Evolutionary conservation across 2,113 vertebrate genomes (phyloP).

Genomic region (Hypomesus transpacificus): DNA sequence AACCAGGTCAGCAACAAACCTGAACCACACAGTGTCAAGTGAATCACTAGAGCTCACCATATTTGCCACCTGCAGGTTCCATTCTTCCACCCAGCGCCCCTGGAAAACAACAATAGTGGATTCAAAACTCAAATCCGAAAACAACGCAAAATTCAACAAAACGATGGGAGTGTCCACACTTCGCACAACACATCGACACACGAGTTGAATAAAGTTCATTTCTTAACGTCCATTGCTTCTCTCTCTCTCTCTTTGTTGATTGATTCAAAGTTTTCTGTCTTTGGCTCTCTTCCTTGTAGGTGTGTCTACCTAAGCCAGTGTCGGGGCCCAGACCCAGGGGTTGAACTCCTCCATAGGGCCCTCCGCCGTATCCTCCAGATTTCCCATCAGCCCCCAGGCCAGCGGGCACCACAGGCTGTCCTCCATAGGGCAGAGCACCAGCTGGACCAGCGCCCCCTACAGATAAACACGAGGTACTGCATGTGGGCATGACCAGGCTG

Average conservation of each 20-base stretch:
- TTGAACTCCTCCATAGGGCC: slow-evolving; percentile 29
- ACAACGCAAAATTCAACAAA: too few species aligned
- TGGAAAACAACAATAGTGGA: slow-evolving; percentile 30
- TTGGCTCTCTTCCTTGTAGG: not conserved
- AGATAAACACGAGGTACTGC: slow-evolving; percentile 28
- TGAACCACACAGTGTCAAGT: not conserved
- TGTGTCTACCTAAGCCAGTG: slow-evolving; percentile 34
- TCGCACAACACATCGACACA: too few species aligned
- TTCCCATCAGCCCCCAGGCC: slow-evolving; percentile 47
- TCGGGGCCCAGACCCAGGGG: slow-evolving; percentile 41
- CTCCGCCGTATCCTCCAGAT: slow-evolving; percentile 33
- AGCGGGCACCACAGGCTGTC: slow-evolving; percentile 51
- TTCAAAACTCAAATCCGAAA: not conserved
- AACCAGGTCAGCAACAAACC: not conserved
- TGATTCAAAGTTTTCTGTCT: too few species aligned
- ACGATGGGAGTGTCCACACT: too few species aligned
- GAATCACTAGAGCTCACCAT: slow-evolving; percentile 43
- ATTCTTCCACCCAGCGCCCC: slow-evolving; percentile 54
- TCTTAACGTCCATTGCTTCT: not conserved
- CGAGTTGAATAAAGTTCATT: too few species aligned
- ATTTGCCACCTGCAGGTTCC: slow-evolving; percentile 62
- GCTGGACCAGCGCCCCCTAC: slow-evolving; percentile 48
- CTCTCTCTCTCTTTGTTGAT: not conserved
- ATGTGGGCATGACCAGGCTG: not conserved
- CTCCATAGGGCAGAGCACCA: slow-evolving; percentile 46